Percentiles rank a stretch among this genome's conserved stretches.
phyloP scores from a whole-genome alignment of 1,140 invertebrate genomes.

The Pantala flavescens region DNA sequence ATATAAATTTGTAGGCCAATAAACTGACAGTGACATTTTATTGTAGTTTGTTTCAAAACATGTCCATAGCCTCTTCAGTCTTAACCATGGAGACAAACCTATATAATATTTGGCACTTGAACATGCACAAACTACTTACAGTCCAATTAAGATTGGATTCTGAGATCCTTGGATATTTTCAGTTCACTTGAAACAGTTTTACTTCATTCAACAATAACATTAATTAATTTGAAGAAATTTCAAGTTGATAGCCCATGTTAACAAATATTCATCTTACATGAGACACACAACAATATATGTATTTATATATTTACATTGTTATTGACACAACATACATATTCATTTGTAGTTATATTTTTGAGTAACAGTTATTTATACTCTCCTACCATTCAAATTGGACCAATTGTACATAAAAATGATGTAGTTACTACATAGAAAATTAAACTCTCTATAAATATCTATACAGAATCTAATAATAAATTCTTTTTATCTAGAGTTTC shows the following conservation, averaged over 20 bases:
- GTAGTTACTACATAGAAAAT: not conserved
- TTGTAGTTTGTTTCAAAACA: too few relatives aligned
- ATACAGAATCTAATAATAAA: not conserved
- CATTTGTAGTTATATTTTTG: not conserved
- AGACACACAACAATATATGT: conserved; percentile 4
- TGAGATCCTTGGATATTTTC: too few relatives aligned
- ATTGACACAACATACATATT: not conserved
- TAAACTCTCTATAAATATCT: conserved; percentile 8
- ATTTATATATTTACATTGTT: conserved; percentile 9
- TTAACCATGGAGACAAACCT: too few relatives aligned
- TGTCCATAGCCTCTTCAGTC: too few relatives aligned
- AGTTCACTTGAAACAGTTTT: too few relatives aligned
- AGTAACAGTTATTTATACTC: not conserved
- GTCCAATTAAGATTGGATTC: too few relatives aligned
- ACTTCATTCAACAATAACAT: not conserved
- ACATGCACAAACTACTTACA: too few relatives aligned
- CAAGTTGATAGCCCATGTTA: not conserved
- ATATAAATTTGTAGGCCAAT: too few relatives aligned
- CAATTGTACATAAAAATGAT: not conserved
- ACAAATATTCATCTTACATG: not conserved
- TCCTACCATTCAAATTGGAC: not conserved
- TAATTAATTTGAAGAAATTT: not conserved
- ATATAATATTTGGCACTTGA: too few relatives aligned
- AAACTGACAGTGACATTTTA: too few relatives aligned
- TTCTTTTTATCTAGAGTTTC: not conserved